Conservation (phyloP, 2,888 invertebrate species). For the Caprella mutica region DNA sequence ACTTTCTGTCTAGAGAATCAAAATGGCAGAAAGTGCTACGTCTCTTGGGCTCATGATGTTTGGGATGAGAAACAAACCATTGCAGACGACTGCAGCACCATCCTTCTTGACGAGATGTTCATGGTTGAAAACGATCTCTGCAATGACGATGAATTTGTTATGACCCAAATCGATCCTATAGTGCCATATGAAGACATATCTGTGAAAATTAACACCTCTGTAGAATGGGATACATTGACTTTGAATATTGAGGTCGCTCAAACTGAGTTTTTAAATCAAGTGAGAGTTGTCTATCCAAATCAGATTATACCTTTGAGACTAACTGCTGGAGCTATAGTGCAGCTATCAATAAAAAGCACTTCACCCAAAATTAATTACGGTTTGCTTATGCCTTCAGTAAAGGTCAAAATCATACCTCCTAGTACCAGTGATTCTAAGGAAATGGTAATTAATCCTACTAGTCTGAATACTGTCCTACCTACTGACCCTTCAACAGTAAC, state of each 20-base stretch:
- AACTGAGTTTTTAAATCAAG: constrained; percentile 20
- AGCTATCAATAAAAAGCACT: constrained; percentile 14
- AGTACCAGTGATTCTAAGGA: too few species aligned
- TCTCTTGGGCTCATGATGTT: constrained; percentile 34
- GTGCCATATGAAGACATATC: constrained; percentile 12
- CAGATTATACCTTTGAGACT: constrained; percentile 26
- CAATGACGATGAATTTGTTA: constrained; percentile 13
- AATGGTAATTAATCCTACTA: not conserved
- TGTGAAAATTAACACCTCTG: constrained; percentile 1
- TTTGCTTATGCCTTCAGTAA: constrained; percentile 21
- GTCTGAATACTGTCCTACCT: not conserved
- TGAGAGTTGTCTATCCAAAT: constrained; percentile 17
- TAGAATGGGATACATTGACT: constrained; percentile 23
- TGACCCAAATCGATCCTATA: constrained; percentile 19
- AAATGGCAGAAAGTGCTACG: not conserved
- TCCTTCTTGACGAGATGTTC: constrained; percentile 7
- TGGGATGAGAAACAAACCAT: constrained; percentile 12
- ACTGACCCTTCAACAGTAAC: not conserved
- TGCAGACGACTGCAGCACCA: not conserved
- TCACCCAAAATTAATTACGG: constrained; percentile 14
- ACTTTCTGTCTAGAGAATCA: not conserved
- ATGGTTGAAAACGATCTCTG: too few species aligned
- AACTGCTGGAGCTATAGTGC: constrained; percentile 20
- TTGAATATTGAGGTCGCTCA: constrained; percentile 26
- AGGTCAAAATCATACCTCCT: constrained; percentile 30